Percentiles rank a stretch among this genome's conserved stretches.
Evolutionary conservation across 2,888 invertebrate species (phyloP).

Genomic region (Aromia moschata): DNA sequence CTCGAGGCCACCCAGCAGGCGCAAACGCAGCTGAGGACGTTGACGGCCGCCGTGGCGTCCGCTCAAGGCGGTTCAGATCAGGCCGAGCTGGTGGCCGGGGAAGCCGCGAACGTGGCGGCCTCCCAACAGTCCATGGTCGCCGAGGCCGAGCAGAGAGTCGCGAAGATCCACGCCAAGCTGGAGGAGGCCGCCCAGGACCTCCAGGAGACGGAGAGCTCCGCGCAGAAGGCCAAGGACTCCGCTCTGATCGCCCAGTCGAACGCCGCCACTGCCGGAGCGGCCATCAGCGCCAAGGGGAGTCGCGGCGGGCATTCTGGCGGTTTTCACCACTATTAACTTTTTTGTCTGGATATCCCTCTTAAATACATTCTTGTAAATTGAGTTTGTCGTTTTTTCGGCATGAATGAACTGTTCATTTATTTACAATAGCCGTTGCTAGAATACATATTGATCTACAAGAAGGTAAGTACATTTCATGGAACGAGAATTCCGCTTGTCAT

Average conservation of each 20-base stretch:
- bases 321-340: background rate
- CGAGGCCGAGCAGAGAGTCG: slow-evolving; percentile 72
- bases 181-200: slow-evolving; percentile 73
- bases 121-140: slow-evolving; percentile 79
- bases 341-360: too few relatives aligned
- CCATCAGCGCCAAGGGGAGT: slow-evolving; percentile 9
- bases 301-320: background rate
- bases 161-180: slow-evolving; percentile 71
- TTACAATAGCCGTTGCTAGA: too few relatives aligned
- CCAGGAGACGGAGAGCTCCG: slow-evolving; percentile 74
- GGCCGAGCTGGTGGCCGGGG: slow-evolving; percentile 73
- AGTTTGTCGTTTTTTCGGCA: too few relatives aligned
- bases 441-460: too few relatives aligned
- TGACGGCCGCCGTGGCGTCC: slow-evolving; percentile 73
- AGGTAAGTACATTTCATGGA: too few relatives aligned
- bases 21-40: slow-evolving; percentile 69
- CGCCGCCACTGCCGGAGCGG: slow-evolving; percentile 73
- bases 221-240: slow-evolving; percentile 71
- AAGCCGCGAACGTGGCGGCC: slow-evolving; percentile 74
- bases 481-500: too few relatives aligned
- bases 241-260: slow-evolving; percentile 77
- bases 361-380: too few relatives aligned
- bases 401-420: too few relatives aligned
- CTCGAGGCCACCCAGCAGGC: slow-evolving; percentile 75
- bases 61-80: slow-evolving; percentile 70